Conservation (phyloP, 1,140 invertebrate species). For the Heliconius himera region DNA sequence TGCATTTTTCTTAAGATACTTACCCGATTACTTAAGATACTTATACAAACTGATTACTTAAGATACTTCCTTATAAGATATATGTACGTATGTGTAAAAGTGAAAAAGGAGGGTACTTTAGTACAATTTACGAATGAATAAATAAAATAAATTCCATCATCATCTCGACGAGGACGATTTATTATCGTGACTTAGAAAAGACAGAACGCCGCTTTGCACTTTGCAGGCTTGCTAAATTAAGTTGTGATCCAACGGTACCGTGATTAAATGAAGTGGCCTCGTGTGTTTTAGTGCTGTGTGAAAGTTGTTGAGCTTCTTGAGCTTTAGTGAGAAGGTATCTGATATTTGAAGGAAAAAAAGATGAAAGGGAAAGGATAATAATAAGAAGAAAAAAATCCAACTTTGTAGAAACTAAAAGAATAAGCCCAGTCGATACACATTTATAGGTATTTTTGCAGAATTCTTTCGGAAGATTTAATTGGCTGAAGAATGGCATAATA, state of each 20-base stretch:
- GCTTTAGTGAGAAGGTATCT: neutral
- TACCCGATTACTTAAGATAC: too few relatives aligned
- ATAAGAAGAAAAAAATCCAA: too few relatives aligned
- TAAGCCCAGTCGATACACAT: too few relatives aligned
- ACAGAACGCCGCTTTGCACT: constrained; percentile 48
- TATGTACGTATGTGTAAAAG: neutral
- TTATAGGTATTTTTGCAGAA: too few relatives aligned
- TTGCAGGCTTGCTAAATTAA: constrained; percentile 46
- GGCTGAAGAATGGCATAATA: too few relatives aligned
- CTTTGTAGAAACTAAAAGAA: too few relatives aligned
- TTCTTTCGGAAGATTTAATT: too few relatives aligned
- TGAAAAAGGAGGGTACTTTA: neutral
- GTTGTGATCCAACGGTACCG: constrained; percentile 28
- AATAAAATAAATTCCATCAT: constrained; percentile 40
- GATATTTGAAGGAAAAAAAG: neutral
- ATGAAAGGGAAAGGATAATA: too few relatives aligned
- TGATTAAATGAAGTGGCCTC: constrained; percentile 40
- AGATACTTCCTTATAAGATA: neutral
- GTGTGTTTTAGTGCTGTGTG: constrained; percentile 33
- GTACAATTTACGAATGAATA: constrained; percentile 25
- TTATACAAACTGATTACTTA: too few relatives aligned
- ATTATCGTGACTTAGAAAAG: constrained; percentile 49
- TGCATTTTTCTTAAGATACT: too few relatives aligned
- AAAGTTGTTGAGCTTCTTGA: neutral
- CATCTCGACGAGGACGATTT: constrained; percentile 38